Evolutionary conservation across 2,888 invertebrate genomes (phyloP), one percentile per base, ranked within the genome.

Genomic region (Scaeva pyrastri): DNA sequence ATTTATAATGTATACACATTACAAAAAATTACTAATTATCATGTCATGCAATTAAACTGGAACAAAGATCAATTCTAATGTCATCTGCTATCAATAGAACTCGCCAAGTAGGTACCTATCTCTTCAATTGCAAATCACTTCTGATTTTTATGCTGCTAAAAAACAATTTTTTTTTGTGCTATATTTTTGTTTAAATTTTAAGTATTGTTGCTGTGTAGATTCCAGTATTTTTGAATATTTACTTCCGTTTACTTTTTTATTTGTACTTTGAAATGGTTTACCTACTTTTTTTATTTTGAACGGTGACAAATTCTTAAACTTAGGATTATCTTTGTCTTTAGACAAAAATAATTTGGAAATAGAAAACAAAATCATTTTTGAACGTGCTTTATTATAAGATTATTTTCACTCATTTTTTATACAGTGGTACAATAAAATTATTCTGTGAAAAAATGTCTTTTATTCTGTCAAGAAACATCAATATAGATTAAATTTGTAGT

Each of bases 41-140:
- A 62, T 76, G 73, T 77, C 74, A 78, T 81, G 72, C 77, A 78
- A 74, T 86, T 78, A 86, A 86, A 86, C 77, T 86, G 77, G 86
- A 82, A 78, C 86, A 82, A 77, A 86, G 86, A 81, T 86, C 86
- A 86, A 52, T 64, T 86, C 66, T 68, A 71, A 71, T 73, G 86
- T 86, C 82, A 86, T 12, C 78, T 31, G 56, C 58, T 82, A 86
- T 86, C 86, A 81, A 73, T 45, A 45, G 6, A 12, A 12, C n/a
- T 12, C 1, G 39, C 31, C 19, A n/a, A 21, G 36, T 23, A 21
- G 2, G 16, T 36, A 21, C 16, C 16, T 58, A 62, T n/a, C n/a
- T 68, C 68, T 48, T 52, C 60, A 66, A 70, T 86, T 77, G 82
- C 82, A 82, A 86, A 86, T 66, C 55, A 26, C 14, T 56, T 64